Conservation (phyloP, 2,888 invertebrate genomes). For the Acheta domesticus region DNA sequence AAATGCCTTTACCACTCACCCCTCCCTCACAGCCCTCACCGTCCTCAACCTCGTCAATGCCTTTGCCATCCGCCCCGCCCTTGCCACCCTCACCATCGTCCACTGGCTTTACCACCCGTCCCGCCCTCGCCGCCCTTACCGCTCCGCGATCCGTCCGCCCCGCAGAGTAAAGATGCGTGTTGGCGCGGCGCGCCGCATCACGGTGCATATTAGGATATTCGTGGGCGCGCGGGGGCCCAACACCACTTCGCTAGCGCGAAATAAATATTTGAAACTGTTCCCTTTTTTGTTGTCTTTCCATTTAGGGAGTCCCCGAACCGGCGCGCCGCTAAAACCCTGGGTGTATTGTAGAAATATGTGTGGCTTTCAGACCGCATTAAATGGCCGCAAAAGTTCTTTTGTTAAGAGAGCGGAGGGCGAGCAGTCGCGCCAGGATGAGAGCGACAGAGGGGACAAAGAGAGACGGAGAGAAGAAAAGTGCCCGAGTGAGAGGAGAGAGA, state of each 20-base stretch:
- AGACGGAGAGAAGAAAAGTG: neutral
- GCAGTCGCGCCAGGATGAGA: neutral
- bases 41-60: too few relatives aligned
- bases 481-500: neutral
- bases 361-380: neutral
- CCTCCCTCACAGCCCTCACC: neutral
- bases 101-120: neutral
- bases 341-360: conserved; percentile 7
- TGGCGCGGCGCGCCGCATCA: neutral
- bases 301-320: conserved; percentile 26
- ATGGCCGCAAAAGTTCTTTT: neutral
- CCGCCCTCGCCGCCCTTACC: neutral
- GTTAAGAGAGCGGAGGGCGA: neutral
- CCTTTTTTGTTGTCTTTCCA: conserved; percentile 30
- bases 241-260: conserved; percentile 35
- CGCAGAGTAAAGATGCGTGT: neutral
- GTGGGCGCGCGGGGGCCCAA: conserved; percentile 22
- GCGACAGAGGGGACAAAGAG: neutral
- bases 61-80: too few relatives aligned
- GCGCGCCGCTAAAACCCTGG: neutral
- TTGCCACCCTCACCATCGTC: too few relatives aligned
- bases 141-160: neutral
- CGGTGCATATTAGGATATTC: conserved; percentile 4
- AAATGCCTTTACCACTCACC: neutral
- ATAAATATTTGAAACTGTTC: conserved; percentile 36